These are phyloP conservation scores for Drosophila equinoxialis DNA, from an alignment of 1,140 invertebrate species.

Conservation along the genomic window DNA sequence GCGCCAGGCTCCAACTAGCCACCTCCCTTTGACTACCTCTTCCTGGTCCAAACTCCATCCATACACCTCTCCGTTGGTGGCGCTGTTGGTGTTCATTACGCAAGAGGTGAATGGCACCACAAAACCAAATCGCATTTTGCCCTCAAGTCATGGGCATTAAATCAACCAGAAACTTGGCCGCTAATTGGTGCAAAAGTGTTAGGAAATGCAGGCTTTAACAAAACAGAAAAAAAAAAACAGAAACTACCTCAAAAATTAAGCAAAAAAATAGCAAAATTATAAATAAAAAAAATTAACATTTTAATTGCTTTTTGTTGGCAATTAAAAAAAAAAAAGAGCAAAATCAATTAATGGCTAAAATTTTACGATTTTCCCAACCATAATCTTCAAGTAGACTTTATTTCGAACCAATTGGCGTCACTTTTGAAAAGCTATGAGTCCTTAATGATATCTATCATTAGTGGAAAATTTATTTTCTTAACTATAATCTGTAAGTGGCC, in stretches of 20 bases:
- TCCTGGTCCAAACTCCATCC: neutral
- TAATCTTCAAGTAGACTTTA: neutral
- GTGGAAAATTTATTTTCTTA: neutral
- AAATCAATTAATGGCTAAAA: no score
- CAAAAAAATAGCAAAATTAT: neutral
- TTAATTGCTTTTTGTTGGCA: neutral
- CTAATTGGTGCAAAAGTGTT: constrained; percentile 52
- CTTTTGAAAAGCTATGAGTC: no score
- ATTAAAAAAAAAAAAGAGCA: neutral
- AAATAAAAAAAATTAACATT: neutral
- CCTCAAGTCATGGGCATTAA: constrained; percentile 53
- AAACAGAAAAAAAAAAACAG: neutral
- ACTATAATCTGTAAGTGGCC: neutral
- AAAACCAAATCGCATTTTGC: constrained; percentile 44
- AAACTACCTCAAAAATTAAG: neutral
- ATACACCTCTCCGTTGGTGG: constrained; percentile 67
- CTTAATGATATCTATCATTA: no score
- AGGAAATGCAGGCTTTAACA: constrained; percentile 30
- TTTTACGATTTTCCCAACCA: neutral
- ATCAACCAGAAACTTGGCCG: constrained; percentile 58
- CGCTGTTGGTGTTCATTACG: constrained; percentile 80
- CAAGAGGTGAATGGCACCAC: constrained; percentile 75
- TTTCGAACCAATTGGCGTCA: no score
- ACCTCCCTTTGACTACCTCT: constrained; percentile 1
- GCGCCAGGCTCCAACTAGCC: constrained; percentile 43